Percentiles rank a stretch among this genome's conserved stretches.
phyloP scores from a whole-genome alignment of 37 sponge, comb jelly and placozoan genomes.

The Ianthella basta region DNA sequence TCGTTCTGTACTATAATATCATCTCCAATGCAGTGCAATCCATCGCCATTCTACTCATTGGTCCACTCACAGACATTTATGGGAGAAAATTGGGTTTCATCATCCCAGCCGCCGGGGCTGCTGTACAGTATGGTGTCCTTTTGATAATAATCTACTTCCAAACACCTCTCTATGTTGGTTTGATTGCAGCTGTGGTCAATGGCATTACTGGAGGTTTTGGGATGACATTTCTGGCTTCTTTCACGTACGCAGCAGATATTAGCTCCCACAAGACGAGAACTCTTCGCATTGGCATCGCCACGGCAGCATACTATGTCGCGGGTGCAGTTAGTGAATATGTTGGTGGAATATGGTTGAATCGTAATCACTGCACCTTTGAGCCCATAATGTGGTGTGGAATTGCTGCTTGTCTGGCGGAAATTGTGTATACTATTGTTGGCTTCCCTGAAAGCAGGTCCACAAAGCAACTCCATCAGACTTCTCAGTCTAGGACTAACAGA shows the following conservation, averaged over 20 bases:
- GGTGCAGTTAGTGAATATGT: constrained; percentile 23
- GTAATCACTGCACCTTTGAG: constrained; percentile 37
- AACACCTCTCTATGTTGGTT: neutral
- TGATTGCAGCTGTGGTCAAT: neutral
- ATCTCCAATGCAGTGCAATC: constrained; percentile 2
- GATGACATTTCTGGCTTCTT: constrained; percentile 28
- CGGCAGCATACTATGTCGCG: constrained; percentile 39
- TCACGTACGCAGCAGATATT: constrained; percentile 58
- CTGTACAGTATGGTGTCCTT: neutral
- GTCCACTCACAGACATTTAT: constrained; percentile 50
- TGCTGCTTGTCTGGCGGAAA: neutral
- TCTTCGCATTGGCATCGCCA: constrained; percentile 50
- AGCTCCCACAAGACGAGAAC: constrained; percentile 39
- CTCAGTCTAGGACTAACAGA: neutral
- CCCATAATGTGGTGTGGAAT: constrained; percentile 19
- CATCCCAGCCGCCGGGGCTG: constrained; percentile 13
- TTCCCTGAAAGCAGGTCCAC: constrained; percentile 41
- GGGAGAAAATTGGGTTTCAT: constrained; percentile 47
- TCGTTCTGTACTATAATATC: constrained; percentile 11
- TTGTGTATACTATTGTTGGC: constrained; percentile 42
- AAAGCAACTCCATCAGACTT: neutral
- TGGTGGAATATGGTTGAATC: constrained; percentile 50
- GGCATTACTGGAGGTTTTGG: constrained; percentile 57
- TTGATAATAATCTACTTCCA: constrained; percentile 32
- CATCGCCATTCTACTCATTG: constrained; percentile 45